These are phyloP conservation scores for Podiceps cristatus DNA, from an alignment of 2,113 vertebrate genomes.

Conservation along the genomic window DNA sequence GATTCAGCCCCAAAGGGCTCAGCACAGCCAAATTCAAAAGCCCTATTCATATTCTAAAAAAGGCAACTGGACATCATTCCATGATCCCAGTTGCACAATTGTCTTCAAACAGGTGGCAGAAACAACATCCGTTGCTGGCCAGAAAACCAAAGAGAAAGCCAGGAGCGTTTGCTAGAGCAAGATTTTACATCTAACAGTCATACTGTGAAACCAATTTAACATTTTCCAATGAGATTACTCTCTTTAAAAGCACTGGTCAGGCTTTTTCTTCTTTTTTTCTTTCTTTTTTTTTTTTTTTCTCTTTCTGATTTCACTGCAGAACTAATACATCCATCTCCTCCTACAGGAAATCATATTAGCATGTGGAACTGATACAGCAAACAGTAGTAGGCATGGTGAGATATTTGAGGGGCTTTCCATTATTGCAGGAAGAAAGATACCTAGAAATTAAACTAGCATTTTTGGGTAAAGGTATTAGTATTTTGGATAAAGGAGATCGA, in stretches of 20 bases:
- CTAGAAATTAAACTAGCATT: background rate
- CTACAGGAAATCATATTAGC: slow-evolving; percentile 25
- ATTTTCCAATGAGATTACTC: background rate
- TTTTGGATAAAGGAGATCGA: background rate
- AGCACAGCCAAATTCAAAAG: slow-evolving; percentile 55
- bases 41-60: slow-evolving; percentile 62
- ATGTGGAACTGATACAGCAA: background rate
- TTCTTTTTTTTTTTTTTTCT: background rate
- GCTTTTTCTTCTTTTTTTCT: background rate
- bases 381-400: background rate
- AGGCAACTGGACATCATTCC: slow-evolving; percentile 51
- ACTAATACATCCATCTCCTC: background rate
- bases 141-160: slow-evolving; percentile 24
- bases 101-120: slow-evolving; percentile 58
- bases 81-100: slow-evolving; percentile 50
- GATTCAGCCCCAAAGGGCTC: slow-evolving; percentile 45
- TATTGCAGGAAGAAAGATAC: background rate
- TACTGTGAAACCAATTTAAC: background rate
- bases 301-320: background rate
- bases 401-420: background rate
- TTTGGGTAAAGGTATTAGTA: background rate
- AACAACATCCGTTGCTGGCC: background rate
- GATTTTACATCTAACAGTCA: background rate
- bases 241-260: background rate
- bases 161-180: background rate